Evolutionary conservation across 2,888 invertebrate species (phyloP), one percentile per base, ranked within the genome.

Genomic region (Drosophila ezoana): DNA sequence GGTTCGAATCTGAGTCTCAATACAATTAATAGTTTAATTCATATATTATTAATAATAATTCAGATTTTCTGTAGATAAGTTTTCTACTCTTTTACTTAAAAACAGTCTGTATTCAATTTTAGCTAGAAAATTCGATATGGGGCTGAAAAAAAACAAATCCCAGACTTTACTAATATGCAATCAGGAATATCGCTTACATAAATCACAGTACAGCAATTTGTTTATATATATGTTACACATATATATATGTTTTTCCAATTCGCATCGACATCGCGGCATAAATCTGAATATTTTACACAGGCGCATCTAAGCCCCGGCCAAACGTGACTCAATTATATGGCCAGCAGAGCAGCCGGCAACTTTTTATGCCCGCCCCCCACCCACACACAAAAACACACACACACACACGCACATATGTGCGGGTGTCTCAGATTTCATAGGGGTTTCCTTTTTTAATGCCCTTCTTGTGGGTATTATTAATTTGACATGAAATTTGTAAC

Each of bases 261-360:
- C 16, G 58, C 35, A 44, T 70, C 64, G 57, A 61, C 47, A 70
- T 68, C 69, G 73, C 87, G 80, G 84, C 87, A 84, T 84, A 84
- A 84, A 84, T 84, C 89, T 83, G 78, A 83, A 89, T 87, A 87
- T 79, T 62, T 80, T 68, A 67, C 61, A 78, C 16, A 58, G 54
- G 41, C 66, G 62, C 63, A 62, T 64, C 54, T 84, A 87, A 87
- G 79, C 76, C 76, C 76, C 40, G 47, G 35, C 65, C 76, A 86
- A 84, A 88, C 90, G 90, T 88, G 88, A 89, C 89, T 89, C 89
- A 81, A 90, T 88, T 89, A 84, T 88, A 78, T 79, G 69, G 70
- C 68, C 68, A 76, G 47, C 59, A 53, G 69, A 67, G 66, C 66
- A 76, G 47, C 59, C 49, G 4, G 57, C 52, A 45, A 63, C 20